Percentiles rank a stretch among this genome's conserved stretches.
Evolutionary conservation across 2,797 vertebrate species (phyloP).

Genomic region (Micromesistius poutassou): DNA sequence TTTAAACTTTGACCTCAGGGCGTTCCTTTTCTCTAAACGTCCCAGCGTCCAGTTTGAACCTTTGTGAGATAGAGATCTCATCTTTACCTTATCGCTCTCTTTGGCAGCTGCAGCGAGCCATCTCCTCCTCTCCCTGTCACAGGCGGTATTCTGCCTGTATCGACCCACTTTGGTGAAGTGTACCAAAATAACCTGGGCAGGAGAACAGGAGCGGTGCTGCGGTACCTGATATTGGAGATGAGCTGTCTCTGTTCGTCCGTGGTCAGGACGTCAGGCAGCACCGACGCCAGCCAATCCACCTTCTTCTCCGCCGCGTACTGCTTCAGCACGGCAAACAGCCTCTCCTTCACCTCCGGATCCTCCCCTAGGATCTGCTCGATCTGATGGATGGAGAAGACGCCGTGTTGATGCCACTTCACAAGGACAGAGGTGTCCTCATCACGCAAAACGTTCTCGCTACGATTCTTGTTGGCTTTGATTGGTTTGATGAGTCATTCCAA

Average conservation of each 20-base stretch:
- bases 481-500: background rate
- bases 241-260: slow-evolving; percentile 82
- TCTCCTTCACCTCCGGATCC: slow-evolving; percentile 84
- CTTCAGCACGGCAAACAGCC: slow-evolving; percentile 84
- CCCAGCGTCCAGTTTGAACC: background rate
- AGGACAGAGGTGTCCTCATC: too few relatives aligned
- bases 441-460: too few relatives aligned
- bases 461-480: background rate
- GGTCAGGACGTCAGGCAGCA: slow-evolving; percentile 81
- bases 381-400: slow-evolving; percentile 58
- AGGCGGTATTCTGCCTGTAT: background rate
- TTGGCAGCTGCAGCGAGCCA: background rate
- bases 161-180: background rate
- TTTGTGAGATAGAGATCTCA: background rate
- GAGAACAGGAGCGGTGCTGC: slow-evolving; percentile 11
- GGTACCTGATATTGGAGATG: slow-evolving; percentile 90
- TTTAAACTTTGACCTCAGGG: background rate
- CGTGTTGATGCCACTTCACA: too few relatives aligned
- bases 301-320: slow-evolving; percentile 88
- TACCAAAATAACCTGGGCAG: slow-evolving; percentile 1
- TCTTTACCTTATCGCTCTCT: background rate
- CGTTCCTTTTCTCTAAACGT: background rate
- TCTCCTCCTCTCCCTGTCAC: background rate
- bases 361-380: slow-evolving; percentile 86
- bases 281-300: slow-evolving; percentile 85